phyloP scores from a whole-genome alignment of 2,113 vertebrate species.

The Rhea pennata region DNA sequence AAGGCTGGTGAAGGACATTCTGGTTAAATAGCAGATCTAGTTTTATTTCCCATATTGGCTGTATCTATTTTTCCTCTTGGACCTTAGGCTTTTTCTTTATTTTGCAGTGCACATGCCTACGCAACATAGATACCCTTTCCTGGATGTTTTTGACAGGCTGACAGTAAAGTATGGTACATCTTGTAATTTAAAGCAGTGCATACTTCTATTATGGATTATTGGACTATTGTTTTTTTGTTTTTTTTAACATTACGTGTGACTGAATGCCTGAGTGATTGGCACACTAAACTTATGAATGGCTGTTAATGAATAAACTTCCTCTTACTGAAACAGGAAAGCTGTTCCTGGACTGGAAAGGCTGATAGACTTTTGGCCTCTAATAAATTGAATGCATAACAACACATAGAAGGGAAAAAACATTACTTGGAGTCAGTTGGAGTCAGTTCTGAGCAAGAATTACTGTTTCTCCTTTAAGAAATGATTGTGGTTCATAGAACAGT shows the following conservation, averaged over 20 bases:
- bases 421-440: background rate
- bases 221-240: constrained; percentile 35
- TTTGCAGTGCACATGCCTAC: background rate
- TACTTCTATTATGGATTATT: constrained; percentile 10
- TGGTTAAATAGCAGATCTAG: constrained; percentile 5
- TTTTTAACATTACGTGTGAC: background rate
- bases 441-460: background rate
- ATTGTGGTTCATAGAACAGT: background rate
- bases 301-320: constrained; percentile 25
- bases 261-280: background rate
- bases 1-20: background rate
- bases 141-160: constrained; percentile 8
- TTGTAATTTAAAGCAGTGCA: background rate
- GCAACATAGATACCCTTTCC: background rate
- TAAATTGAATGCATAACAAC: background rate
- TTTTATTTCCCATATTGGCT: background rate
- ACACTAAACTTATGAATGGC: constrained; percentile 19
- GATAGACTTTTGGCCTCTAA: background rate
- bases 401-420: background rate
- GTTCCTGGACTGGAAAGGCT: constrained; percentile 13
- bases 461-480: background rate
- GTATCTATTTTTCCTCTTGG: background rate
- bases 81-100: background rate
- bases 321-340: constrained; percentile 28
- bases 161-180: background rate